These are phyloP conservation scores for Phylloscopus trochiloides DNA, from an alignment of 2,113 vertebrate genomes.

Conservation along the genomic window DNA sequence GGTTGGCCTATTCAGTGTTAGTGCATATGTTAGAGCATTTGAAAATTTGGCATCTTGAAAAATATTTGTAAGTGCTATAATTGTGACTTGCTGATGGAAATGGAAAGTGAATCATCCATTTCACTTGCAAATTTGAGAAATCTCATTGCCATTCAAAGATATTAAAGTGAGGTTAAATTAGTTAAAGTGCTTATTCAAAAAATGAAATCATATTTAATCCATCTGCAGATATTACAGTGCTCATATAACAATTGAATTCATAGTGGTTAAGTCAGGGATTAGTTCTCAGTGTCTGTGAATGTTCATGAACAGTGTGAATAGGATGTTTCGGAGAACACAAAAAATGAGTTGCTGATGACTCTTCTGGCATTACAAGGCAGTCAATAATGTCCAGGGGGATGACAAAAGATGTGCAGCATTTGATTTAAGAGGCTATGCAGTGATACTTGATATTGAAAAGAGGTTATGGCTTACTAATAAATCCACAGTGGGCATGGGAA, in stretches of 20 bases:
- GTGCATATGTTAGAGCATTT: neutral
- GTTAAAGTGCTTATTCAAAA: slow-evolving; percentile 1
- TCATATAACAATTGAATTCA: neutral
- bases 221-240: neutral
- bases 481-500: neutral
- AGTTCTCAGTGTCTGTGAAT: neutral
- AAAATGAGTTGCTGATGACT: neutral
- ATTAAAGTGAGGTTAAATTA: neutral
- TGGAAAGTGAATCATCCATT: neutral
- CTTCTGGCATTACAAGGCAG: neutral
- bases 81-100: neutral
- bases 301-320: neutral
- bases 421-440: neutral
- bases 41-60: neutral
- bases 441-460: neutral
- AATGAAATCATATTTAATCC: neutral
- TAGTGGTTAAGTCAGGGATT: neutral
- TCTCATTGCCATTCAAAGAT: neutral
- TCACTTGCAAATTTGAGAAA: neutral
- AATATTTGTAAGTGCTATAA: neutral
- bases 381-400: neutral
- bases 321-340: neutral
- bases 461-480: neutral
- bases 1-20: neutral
- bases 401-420: neutral